phyloP scores from a whole-genome alignment of 2,113 vertebrate genomes.

The Stigmatopora nigra region DNA sequence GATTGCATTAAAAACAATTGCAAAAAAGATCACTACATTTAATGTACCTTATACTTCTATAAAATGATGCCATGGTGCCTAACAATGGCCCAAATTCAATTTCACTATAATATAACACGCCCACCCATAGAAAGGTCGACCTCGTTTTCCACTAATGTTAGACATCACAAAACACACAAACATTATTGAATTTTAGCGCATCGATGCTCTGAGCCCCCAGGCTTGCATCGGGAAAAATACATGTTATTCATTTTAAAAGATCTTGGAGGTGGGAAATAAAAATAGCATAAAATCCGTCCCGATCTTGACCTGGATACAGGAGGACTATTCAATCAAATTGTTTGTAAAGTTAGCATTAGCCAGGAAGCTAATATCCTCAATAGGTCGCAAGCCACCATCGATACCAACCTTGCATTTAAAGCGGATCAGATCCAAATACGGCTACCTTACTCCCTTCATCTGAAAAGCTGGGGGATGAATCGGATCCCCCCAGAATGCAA shows the following conservation, averaged over 20 bases:
- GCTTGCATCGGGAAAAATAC: slow-evolving; percentile 11
- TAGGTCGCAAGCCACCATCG: slow-evolving; percentile 8
- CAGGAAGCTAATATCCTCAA: slow-evolving; percentile 13
- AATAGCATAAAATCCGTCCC: not conserved
- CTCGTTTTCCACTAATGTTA: slow-evolving; percentile 6
- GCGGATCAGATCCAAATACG: not conserved
- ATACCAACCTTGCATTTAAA: slow-evolving; percentile 28
- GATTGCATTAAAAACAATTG: too few relatives aligned
- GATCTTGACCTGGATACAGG: not conserved
- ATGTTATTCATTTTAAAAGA: slow-evolving; percentile 8
- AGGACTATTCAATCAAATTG: not conserved
- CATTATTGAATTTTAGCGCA: slow-evolving; percentile 47
- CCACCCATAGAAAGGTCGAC: not conserved
- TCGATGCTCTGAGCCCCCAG: slow-evolving; percentile 28
- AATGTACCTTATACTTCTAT: too few relatives aligned
- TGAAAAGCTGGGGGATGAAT: not conserved
- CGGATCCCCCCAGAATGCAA: not conserved
- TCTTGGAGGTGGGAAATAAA: not conserved
- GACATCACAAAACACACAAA: slow-evolving; percentile 11
- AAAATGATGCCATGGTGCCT: not conserved
- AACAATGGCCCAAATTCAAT: not conserved
- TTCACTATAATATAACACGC: too few relatives aligned
- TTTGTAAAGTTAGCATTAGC: not conserved
- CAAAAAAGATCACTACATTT: too few relatives aligned
- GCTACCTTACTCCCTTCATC: slow-evolving; percentile 7